Conservation (phyloP, 2,888 invertebrate genomes). For the Galeopsomyia nigrocyanea region DNA sequence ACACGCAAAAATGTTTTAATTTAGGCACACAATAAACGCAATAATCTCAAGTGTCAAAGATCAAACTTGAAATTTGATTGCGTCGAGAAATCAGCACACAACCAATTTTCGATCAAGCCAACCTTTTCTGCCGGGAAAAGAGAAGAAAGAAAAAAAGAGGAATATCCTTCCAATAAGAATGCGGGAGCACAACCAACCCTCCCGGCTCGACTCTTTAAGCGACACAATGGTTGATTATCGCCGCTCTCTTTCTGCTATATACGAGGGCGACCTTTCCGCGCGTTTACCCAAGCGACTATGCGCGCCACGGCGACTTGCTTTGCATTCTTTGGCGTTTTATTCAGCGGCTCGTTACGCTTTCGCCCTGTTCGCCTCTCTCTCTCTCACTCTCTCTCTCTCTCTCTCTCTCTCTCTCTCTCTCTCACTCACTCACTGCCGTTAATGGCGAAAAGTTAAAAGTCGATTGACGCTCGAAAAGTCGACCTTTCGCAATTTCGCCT, state of each 20-base stretch:
- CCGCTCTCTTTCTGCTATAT: conserved; percentile 8
- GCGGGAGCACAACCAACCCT: not conserved
- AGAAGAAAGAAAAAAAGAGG: too few species aligned
- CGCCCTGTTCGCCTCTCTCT: not conserved
- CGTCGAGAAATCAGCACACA: too few species aligned
- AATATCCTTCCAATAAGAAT: too few species aligned
- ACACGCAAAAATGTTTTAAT: too few species aligned
- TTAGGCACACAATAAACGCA: too few species aligned
- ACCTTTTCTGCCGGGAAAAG: too few species aligned
- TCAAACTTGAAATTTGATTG: too few species aligned
- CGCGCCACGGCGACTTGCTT: conserved; percentile 27
- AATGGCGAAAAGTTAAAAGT: conserved; percentile 41
- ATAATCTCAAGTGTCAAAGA: too few species aligned
- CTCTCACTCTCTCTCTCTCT: too few species aligned
- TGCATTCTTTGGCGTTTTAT: conserved; percentile 41
- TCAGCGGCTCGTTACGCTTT: conserved; percentile 28
- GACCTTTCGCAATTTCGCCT: too few species aligned
- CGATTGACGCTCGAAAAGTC: conserved; percentile 13
- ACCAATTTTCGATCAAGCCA: too few species aligned
- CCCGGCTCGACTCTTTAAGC: conserved; percentile 11
- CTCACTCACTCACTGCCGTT: not conserved
- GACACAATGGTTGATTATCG: conserved; percentile 45
- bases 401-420: not conserved
- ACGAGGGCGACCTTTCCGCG: conserved; percentile 23
- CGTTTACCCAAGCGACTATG: conserved; percentile 26